Evolutionary conservation across 2,113 vertebrate genomes (phyloP), one percentile per base, ranked within the genome.

Genomic region (Corapipo altera): DNA sequence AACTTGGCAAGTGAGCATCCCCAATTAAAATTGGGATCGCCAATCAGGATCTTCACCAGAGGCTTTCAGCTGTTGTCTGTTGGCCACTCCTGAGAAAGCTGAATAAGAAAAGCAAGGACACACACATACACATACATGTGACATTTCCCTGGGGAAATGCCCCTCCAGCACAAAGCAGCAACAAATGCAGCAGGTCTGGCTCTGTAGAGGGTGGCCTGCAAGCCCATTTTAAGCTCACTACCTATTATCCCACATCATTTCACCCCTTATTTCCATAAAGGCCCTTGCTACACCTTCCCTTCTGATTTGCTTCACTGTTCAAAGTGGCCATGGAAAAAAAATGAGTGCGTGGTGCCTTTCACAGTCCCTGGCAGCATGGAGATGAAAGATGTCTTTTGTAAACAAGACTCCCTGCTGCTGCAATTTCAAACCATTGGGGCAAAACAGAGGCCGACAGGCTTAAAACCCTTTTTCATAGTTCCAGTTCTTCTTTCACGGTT

Each of bases 311-410:
- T 41, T 89, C 54, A 37, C 58, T 87, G 52, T 83, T 92, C 49
- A 64, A 80, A 91, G 32, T 19, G 21, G 12, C 49, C n/a, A 11
- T 39, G 48, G 30, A 8, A 75, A 75, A 76, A 92, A 88, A 67
- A 51, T 7, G 32, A 44, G 12, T 12, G 16, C 20, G 33, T 67
- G 39, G 32, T 46, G 62, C n/a, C 30, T 97, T 97, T 85, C 27
- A 43, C 76, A 77, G 41, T 95, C 91, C 72, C 70, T 77, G 82
- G 89, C 80, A 96, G 88, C 71, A 80, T 11, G 46, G 54, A 94
- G 55, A 96, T 95, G 89, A 97, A 97, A 95, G 77, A 94, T 78
- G 62, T 85, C 79, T 73, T 90, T 83, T 80, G 76, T 80, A 77
- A 95, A 80, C 87, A 76, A 65, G 91, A 74, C 65, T n/a, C 39